Percentiles rank a stretch among this genome's conserved stretches.
Evolutionary conservation across 2,797 vertebrate species (phyloP).

Genomic region (Chelidonichthys spinosus): DNA sequence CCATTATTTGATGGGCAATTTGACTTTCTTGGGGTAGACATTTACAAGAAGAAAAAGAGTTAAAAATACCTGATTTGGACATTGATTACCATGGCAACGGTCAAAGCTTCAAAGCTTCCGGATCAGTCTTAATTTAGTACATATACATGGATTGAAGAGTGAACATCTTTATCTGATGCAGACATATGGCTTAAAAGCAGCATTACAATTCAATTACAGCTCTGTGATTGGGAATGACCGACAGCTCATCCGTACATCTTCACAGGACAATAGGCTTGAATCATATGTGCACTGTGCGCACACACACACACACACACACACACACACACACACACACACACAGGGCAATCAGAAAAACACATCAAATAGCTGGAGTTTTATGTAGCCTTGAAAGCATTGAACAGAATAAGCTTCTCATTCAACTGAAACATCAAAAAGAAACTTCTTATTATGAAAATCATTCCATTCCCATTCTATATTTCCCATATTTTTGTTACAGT

Average conservation of each 20-base stretch:
- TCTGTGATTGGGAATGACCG: background rate
- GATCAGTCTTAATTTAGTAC: too few species aligned
- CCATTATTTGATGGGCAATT: too few species aligned
- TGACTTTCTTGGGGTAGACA: too few species aligned
- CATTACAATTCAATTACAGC: too few species aligned
- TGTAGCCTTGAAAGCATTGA: background rate
- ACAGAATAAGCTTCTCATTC: constrained; percentile 2
- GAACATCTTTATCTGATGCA: background rate
- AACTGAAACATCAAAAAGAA: background rate
- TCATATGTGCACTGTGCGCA: background rate
- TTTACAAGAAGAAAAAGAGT: too few species aligned
- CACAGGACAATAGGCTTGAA: background rate
- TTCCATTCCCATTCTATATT: background rate
- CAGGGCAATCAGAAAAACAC: background rate
- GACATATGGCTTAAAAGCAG: background rate
- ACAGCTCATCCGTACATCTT: background rate
- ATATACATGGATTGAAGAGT: too few species aligned
- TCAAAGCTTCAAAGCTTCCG: too few species aligned
- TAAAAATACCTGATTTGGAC: too few species aligned
- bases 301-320: background rate
- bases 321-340: background rate
- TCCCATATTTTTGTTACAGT: too few species aligned
- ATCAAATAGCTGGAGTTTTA: background rate
- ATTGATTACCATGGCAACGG: too few species aligned
- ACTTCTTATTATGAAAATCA: background rate